Evolutionary conservation across 37 sponge, comb jelly and placozoan genomes (phyloP), one percentile per base, ranked within the genome.

Genomic region (Aplysina aerophoba): DNA sequence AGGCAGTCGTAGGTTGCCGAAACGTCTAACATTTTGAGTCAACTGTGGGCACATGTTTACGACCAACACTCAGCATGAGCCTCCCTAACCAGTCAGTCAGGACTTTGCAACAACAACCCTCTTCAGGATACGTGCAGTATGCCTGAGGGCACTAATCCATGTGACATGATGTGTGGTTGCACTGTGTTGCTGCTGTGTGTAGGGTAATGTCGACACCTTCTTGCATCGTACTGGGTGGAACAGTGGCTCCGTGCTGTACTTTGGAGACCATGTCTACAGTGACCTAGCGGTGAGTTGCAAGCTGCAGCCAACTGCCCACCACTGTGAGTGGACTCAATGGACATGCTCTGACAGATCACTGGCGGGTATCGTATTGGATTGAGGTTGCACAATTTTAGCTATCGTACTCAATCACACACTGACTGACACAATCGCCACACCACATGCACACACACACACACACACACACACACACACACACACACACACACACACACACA

Each of bases 191-290:
- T 85, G 22, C 13, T 77, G 19, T 25, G 61, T 35, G 22, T 58
- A 90, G 86, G 99, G 99, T 6, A 97, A 96, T 75, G 82, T 95
- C 24, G 40, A 61, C 27, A 94, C 96, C 30, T 87, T 99, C 33
- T 88, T 95, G 74, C 65, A 81, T 33, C 75, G 93, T 65, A 93
- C 95, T 33, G 92, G 92, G 19, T 99, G 95, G 97, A 78, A 75
- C 31, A 91, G 92, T 30, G 33, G 34, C 34, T 66, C 80, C 16
- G 95, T 99, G 24, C 87, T 99, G 15, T 99, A 99, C 78, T 93
- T 99, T 86, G 99, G 99, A 63, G 99, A 99, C 73, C 97, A 99
- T 85, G 90, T 99, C 72, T 97, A 91, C 80, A 89, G 85, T 79
- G 99, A 99, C 80, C 86, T 99, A 15, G 97, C 96, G 30, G 98